Evolutionary conservation across 2,113 vertebrate species (phyloP), one percentile per base, ranked within the genome.

Genomic region (Hemiprocne comata): DNA sequence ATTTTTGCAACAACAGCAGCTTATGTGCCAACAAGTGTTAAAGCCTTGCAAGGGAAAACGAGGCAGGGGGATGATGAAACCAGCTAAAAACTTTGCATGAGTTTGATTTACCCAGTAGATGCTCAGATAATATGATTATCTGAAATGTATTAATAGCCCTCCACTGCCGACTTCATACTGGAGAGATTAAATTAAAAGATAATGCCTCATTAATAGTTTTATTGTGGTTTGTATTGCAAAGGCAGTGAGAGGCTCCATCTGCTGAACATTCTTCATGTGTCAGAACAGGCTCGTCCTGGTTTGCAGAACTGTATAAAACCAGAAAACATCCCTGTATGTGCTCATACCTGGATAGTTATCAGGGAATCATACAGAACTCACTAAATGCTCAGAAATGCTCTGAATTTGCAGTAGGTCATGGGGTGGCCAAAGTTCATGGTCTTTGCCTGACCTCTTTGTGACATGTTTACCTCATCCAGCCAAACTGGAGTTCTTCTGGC

Each of bases 181-280:
- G n/a, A 82, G 55, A 87, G 50, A 79, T 93, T 94, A 85, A 82
- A 83, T 93, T 79, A 34, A 55, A 95, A 79, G 85, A 80, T 85
- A 95, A 48, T 48, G 34, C 33, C 46, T 95, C 62, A 38, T 85
- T 94, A 82, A 72, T 57, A 87, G 50, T 75, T 66, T 79, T 62
- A 57, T 36, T 55, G 42, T 83, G 64, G 60, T 89, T 94, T 91
- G 23, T 73, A 75, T 62, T 88, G 85, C 78, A 90, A 83, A 82
- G n/a, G 26, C 51, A 73, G 28, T 15, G 38, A 80, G 67, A 87
- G 7, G 46, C 36, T 89, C 50, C 57, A 77, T 77, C 46, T 83
- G 61, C 51, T 73, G 78, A 79, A 77, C 18, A 26, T 6, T 65
- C 48, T 40, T 18, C 42, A 13, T 38, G 31, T 78, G 38, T 92